Conservation (phyloP, 2,113 vertebrate species). For the Hemibates koningsi region DNA sequence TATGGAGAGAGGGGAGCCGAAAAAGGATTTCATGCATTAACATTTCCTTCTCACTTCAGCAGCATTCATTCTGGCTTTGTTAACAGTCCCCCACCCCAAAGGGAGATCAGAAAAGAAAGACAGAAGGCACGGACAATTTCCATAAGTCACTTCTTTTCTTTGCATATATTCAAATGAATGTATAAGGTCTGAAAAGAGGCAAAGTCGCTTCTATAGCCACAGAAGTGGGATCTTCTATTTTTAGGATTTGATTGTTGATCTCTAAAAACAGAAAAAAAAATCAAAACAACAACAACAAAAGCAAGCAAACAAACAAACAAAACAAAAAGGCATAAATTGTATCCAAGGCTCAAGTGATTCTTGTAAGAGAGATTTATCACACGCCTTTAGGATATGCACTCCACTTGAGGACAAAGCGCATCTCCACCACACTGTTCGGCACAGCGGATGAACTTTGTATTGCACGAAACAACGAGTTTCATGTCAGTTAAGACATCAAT, state of each 20-base stretch:
- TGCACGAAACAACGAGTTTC: not conserved
- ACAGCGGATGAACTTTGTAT: not conserved
- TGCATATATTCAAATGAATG: not conserved
- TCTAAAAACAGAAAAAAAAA: not conserved
- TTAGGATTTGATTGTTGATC: not conserved
- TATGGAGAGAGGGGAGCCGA: not conserved
- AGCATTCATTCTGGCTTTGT: constrained; percentile 23
- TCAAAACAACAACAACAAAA: not conserved
- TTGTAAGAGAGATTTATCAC: not conserved
- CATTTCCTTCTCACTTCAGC: constrained; percentile 35
- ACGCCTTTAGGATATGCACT: not conserved
- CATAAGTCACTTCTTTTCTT: constrained; percentile 13
- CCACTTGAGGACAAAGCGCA: not conserved
- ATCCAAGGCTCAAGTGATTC: not conserved
- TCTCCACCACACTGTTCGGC: not conserved
- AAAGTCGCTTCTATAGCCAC: not conserved
- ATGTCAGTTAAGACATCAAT: not conserved
- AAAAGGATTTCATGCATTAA: constrained; percentile 43
- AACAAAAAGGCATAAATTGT: not conserved
- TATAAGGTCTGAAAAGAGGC: not conserved
- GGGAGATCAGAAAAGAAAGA: constrained; percentile 13
- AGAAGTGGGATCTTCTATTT: not conserved
- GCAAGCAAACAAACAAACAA: not conserved
- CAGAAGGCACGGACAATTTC: constrained; percentile 13
- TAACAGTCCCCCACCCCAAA: constrained; percentile 1